Base-by-base conservation (phyloP, 2,113 vertebrate genomes). In the Amphiprion percula region DNA sequence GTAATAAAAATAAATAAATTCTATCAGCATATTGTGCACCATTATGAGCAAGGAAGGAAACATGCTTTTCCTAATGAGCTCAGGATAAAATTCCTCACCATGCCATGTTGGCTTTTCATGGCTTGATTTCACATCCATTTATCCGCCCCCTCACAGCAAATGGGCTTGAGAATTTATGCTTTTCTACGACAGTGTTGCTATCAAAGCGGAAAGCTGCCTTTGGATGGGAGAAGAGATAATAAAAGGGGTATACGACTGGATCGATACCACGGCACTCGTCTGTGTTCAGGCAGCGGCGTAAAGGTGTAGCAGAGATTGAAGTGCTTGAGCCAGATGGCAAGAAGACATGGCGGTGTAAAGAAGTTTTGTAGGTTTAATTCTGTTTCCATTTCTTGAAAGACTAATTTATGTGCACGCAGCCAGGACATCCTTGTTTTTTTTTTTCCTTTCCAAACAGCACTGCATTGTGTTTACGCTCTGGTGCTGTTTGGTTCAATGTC, bases 91-190 rank as follows among this genome's bases (percentile, higher is more conserved):
- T 82, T 88, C 77, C 54, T 70, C 72, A 79, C 82, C 88, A 85
- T 85, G 88, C 83, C 72, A 84, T 83, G 90, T 90, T 89, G 81
- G 85, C 90, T 93, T 88, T 91, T 92, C 88, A 91, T 82, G 82
- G 86, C 88, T 90, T 79, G 85, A 92, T 94, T 94, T 94, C 91
- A 88, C 90, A 90, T 92, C 90, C 85, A 87, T 93, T 94, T 94
- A 92, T 88, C 84, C 83, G 26, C 86, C 85, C 73, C 62, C 84
- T 79, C 89, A 55, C 82, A 74, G 86, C 79, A 93, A 93, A 93
- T 88, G 87, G 88, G 88, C 87, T 78, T 64, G 70, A 84, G 87
- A 91, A 93, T 88, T 84, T 89, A 88, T 86, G 82, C 68, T 76
- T 85, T 80, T 76, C 77, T 69, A 65, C 80, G 30, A 91, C 84